A percentile compares a stretch with the other conserved stretches of the same genome.
phyloP scores from a whole-genome alignment of 1,140 invertebrate genomes.

The Hyles vespertilio region DNA sequence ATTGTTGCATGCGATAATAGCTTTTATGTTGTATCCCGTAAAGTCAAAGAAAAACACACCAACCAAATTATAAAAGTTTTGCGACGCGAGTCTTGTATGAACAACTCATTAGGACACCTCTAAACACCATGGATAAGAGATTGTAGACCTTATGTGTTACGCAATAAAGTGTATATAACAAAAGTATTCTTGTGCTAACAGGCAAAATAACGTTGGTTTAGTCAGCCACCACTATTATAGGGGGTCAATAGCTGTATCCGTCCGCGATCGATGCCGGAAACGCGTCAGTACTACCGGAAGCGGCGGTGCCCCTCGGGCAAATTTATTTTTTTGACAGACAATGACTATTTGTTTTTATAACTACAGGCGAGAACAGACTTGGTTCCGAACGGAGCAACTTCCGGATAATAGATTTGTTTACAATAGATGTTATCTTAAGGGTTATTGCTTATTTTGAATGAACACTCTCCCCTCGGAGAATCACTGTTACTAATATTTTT shows the following conservation, averaged over 20 bases:
- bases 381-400: too few relatives aligned
- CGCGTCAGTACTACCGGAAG: conserved; percentile 37
- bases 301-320: conserved; percentile 27
- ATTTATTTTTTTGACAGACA: conserved; percentile 29
- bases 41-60: conserved; percentile 16
- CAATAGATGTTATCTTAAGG: too few relatives aligned
- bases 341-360: conserved; percentile 6
- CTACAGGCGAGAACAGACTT: conserved; percentile 1
- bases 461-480: too few relatives aligned
- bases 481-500: too few relatives aligned
- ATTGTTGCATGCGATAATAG: conserved; percentile 4
- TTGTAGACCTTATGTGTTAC: conserved; percentile 22
- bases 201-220: conserved; percentile 31
- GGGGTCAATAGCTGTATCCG: conserved; percentile 53
- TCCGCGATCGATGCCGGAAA: conserved; percentile 44
- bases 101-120: conserved; percentile 2
- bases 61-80: conserved; percentile 26
- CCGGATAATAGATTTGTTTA: too few relatives aligned
- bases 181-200: conserved; percentile 13
- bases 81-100: conserved; percentile 9
- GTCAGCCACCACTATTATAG: conserved; percentile 38
- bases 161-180: conserved; percentile 15
- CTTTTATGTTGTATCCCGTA: neutral
- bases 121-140: neutral
- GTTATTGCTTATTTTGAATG: too few relatives aligned